Evolutionary conservation across 2,888 invertebrate genomes (phyloP).

Genomic region (Lepidochitona cinerea): DNA sequence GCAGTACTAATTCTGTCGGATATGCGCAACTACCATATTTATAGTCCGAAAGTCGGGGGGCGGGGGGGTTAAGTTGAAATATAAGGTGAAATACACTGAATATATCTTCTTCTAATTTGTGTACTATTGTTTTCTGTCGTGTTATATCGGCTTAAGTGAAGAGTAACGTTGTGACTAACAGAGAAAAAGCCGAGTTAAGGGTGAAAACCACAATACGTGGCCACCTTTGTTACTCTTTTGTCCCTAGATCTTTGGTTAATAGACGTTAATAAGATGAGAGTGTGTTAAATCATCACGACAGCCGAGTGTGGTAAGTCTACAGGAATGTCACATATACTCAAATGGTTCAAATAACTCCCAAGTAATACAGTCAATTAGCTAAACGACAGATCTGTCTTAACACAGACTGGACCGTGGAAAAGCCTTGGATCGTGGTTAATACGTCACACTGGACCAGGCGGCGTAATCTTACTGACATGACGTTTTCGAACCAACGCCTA

Average conservation of each 20-base stretch:
- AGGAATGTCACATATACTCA: background rate
- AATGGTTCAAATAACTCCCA: background rate
- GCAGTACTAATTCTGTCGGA: no score
- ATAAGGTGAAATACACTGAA: no score
- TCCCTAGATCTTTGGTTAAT: background rate
- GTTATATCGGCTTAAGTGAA: no score
- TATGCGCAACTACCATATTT: no score
- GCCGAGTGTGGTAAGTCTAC: background rate
- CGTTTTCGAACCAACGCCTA: background rate
- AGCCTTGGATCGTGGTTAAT: background rate
- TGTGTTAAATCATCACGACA: background rate
- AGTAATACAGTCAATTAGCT: background rate
- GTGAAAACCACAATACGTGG: no score
- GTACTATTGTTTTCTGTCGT: no score
- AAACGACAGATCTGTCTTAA: background rate
- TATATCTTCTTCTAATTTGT: no score
- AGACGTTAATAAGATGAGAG: background rate
- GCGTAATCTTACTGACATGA: background rate
- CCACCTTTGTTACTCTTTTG: background rate
- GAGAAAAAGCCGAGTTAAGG: no score
- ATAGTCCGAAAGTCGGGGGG: no score
- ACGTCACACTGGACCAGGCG: background rate
- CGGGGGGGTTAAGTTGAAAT: no score
- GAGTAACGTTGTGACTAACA: no score
- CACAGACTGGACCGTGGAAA: background rate